Percentiles rank a stretch among this genome's conserved stretches.
Conservation (phyloP, 2,797 vertebrate species). For the Clarias pachynema region DNA sequence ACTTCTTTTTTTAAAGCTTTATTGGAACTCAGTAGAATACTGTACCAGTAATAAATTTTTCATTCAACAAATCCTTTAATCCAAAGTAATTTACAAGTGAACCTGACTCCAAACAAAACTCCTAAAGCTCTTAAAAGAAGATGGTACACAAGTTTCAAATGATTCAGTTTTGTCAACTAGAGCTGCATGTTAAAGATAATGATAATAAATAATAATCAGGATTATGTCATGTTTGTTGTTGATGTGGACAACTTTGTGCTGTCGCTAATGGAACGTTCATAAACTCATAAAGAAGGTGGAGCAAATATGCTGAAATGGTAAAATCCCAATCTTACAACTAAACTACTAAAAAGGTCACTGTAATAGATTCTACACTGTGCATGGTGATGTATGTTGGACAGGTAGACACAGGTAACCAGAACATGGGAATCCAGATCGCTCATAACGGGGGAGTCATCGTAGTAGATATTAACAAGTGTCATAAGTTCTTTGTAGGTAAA, state of each 20-base stretch:
- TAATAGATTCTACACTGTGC: too few species aligned
- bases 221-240: not conserved
- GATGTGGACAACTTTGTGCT: not conserved
- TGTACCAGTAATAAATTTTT: not conserved
- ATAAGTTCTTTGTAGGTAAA: too few species aligned
- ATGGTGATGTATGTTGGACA: too few species aligned
- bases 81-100: not conserved
- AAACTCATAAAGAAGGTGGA: not conserved
- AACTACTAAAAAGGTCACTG: too few species aligned
- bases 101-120: not conserved
- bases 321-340: too few species aligned
- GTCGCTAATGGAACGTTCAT: too few species aligned
- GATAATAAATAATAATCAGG: not conserved
- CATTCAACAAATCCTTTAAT: conserved; percentile 4
- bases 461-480: too few species aligned
- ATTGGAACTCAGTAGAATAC: not conserved
- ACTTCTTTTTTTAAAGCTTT: conserved; percentile 5
- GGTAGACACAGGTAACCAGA: too few species aligned
- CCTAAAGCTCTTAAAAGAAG: not conserved
- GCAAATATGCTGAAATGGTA: too few species aligned
- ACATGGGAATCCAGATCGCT: too few species aligned
- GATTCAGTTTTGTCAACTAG: not conserved
- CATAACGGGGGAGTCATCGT: too few species aligned
- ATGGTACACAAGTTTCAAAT: not conserved
- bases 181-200: not conserved